Conservation (phyloP, 2,888 invertebrate genomes). For the Gymnoscelis rufifasciata region DNA sequence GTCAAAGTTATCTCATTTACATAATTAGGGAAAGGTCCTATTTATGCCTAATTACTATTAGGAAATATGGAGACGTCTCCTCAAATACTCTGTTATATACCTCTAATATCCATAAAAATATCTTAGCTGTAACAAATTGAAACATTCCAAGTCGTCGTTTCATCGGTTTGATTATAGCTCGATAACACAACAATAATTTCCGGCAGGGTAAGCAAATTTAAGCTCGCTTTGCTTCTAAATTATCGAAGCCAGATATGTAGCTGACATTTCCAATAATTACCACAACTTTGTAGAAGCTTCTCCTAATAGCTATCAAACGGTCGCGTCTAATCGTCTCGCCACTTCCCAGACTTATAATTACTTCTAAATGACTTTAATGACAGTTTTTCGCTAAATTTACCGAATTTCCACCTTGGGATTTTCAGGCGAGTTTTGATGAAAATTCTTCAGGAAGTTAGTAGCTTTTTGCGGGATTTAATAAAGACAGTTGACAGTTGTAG, state of each 20-base stretch:
- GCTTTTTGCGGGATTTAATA: constrained; percentile 13
- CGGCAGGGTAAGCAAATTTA: constrained; percentile 24
- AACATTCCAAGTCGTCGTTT: constrained; percentile 16
- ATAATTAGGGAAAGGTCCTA: no score
- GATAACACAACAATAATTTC: constrained; percentile 28
- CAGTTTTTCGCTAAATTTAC: constrained; percentile 36
- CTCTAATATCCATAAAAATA: no score
- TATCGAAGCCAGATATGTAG: constrained; percentile 23
- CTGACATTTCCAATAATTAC: constrained; percentile 32
- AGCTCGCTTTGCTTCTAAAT: constrained; percentile 22
- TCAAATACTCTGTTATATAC: no score
- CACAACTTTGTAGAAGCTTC: constrained; percentile 33
- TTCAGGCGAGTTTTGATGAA: constrained; percentile 34
- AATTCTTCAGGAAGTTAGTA: constrained; percentile 33
- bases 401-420: constrained; percentile 31
- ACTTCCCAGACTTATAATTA: constrained; percentile 46
- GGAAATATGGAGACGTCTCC: no score
- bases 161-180: constrained; percentile 15
- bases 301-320: constrained; percentile 50
- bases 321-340: constrained; percentile 41
- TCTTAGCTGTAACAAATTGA: no score
- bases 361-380: constrained; percentile 51
- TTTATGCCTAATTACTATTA: no score
- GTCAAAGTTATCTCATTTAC: no score
- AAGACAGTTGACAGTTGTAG: no score